Evolutionary conservation across 2,888 invertebrate genomes (phyloP), one percentile per base, ranked within the genome.

Genomic region (Drosophila vallismaia): DNA sequence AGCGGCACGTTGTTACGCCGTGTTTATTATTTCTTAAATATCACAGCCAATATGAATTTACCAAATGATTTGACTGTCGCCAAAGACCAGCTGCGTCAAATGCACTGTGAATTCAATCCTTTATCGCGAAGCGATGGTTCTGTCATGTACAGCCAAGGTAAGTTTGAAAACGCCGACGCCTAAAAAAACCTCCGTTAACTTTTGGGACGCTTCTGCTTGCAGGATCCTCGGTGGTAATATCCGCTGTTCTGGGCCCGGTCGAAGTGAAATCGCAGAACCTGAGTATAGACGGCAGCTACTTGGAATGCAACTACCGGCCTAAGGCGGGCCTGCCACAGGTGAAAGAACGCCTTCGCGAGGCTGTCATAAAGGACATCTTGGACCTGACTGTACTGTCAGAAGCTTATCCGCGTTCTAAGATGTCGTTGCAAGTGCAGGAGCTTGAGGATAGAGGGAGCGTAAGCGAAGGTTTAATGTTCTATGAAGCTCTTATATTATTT

Each of bases 381-480:
- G 96, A 97, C 90, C 92, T 95, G 9, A 94, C 95, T 0, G 91
- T 98, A 36, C 88, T 96, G 1, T 92, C 95, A 0, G 92, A 94
- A 19, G 88, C 96, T 38, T 95, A 97, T 92, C 98, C 98, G 4
- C 93, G 97, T 51, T 94, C 97, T 0, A 94, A 95, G 28, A 94
- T 98, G 78, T 93, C 94, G 0, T 92, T 98, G 42, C 95, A 95
- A 56, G 91, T 98, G 56, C 98, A 98, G 90, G 98, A 98, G 92
- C 92, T 98, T 87, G 96, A 98, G 89, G 95, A 97, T 91, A 94
- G 93, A 89, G 96, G 96, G 76, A 95, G 96, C 78, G 97, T 97
- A 92, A 0, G 51, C 19, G 9, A 1, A 19, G 8, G 40, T 19
- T 19, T 9, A 1, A 0, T 7, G 3, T n/a, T 12, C 2, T 14